These are phyloP conservation scores for Regulus satrapa DNA, from an alignment of 2,113 vertebrate genomes.

Conservation along the genomic window DNA sequence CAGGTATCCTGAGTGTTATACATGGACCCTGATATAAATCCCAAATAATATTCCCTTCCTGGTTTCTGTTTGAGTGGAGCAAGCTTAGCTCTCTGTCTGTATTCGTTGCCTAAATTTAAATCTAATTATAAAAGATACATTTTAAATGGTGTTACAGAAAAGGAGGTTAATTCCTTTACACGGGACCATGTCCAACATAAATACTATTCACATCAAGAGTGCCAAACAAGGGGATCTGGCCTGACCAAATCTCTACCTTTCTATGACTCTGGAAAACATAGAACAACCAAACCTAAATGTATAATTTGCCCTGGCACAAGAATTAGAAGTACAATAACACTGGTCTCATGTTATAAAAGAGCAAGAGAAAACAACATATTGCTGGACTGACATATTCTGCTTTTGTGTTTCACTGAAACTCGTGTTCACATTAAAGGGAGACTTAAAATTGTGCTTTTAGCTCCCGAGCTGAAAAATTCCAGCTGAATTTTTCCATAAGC, in stretches of 20 bases:
- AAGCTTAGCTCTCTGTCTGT: background rate
- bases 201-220: background rate
- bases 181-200: background rate
- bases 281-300: background rate
- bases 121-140: background rate
- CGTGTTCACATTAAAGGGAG: background rate
- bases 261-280: background rate
- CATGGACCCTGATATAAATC: background rate
- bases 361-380: background rate
- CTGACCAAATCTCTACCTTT: background rate
- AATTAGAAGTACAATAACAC: background rate
- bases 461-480: background rate
- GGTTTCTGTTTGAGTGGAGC: background rate
- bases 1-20: background rate
- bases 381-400: background rate
- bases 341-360: background rate
- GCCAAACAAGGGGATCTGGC: background rate
- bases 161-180: background rate
- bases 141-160: background rate
- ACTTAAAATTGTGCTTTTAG: background rate
- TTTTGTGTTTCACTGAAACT: background rate
- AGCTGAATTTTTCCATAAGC: background rate
- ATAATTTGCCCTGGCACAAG: background rate
- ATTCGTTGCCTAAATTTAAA: background rate
- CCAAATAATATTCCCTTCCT: background rate